Percentiles rank a stretch among this genome's conserved stretches.
Evolutionary conservation across 2,113 vertebrate species (phyloP).

Genomic region (Diadophis punctatus): DNA sequence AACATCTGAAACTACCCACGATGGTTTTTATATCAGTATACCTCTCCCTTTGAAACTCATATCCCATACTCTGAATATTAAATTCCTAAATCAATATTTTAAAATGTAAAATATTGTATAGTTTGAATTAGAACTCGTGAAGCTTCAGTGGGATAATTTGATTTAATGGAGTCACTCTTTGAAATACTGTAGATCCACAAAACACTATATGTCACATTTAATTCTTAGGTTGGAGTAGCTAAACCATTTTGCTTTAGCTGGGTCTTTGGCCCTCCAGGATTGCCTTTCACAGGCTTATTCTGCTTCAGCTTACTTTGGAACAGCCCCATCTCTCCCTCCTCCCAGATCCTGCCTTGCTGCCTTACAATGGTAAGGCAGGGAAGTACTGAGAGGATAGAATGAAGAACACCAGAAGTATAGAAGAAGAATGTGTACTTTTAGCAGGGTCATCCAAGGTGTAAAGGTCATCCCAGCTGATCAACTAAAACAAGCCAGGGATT

Average conservation of each 20-base stretch:
- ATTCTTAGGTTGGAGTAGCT: background rate
- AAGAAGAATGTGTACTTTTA: background rate
- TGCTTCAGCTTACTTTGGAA: background rate
- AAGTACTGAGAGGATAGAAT: background rate
- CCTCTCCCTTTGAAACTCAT: background rate
- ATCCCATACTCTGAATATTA: conserved; percentile 1
- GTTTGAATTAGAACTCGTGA: background rate
- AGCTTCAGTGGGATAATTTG: background rate
- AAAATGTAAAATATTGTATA: background rate
- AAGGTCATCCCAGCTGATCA: background rate
- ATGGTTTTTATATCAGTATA: background rate
- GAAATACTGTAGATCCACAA: background rate
- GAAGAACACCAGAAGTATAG: background rate
- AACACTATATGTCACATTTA: background rate
- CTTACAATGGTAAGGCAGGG: background rate
- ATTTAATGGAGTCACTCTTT: background rate
- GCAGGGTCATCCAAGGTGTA: background rate
- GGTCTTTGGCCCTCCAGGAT: background rate
- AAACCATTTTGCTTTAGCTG: background rate
- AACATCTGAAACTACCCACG: background rate
- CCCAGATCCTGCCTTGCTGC: background rate
- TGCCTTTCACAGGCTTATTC: background rate
- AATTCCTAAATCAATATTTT: background rate
- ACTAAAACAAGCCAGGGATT: background rate
- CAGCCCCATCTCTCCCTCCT: background rate